Conservation (phyloP, 1,140 invertebrate genomes). For the Microvelia longipes region DNA sequence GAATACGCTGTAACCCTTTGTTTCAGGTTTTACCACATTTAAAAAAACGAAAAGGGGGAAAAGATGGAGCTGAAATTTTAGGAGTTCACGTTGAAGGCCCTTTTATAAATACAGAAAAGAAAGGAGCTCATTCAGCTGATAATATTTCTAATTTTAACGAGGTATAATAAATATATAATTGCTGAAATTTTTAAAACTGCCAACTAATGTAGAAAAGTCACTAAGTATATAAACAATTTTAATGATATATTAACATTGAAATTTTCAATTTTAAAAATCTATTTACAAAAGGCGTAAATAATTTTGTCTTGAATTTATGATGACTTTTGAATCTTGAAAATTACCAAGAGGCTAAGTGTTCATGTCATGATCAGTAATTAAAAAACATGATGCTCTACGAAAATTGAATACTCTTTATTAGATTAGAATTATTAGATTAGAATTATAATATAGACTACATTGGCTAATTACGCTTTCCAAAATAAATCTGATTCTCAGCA, state of each 20-base stretch:
- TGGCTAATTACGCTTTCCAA: no score
- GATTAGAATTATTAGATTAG: no score
- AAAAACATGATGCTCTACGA: no score
- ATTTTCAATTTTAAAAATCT: conserved; percentile 11
- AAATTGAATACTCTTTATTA: no score
- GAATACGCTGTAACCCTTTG: no score
- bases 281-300: no score
- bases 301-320: no score
- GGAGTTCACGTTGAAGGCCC: conserved; percentile 94
- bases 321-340: no score
- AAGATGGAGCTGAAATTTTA: conserved; percentile 54
- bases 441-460: no score
- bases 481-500: no score
- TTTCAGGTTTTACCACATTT: conserved; percentile 48
- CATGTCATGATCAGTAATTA: no score
- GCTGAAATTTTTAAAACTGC: neutral
- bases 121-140: conserved; percentile 76
- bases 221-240: conserved; percentile 12
- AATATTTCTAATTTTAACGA: conserved; percentile 53
- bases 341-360: no score
- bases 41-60: conserved; percentile 41
- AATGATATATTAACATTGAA: conserved; percentile 7
- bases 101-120: conserved; percentile 83
- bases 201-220: conserved; percentile 3
- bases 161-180: conserved; percentile 30